phyloP scores from a whole-genome alignment of 2,797 vertebrate genomes.

The Mormyrus hasselquistii region DNA sequence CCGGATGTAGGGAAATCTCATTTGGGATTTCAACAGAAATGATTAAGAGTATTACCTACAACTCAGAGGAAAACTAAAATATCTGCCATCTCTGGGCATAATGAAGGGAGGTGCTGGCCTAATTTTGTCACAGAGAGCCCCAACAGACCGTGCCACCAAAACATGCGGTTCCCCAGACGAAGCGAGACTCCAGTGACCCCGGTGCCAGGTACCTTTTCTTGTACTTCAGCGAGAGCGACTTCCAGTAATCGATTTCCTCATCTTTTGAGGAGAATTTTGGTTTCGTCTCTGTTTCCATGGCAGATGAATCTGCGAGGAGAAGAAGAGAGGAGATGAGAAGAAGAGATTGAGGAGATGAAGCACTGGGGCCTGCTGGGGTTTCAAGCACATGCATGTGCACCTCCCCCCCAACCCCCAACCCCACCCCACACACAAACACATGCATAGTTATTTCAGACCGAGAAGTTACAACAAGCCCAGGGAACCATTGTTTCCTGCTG shows the following conservation, averaged over 20 bases:
- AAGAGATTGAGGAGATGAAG: not conserved
- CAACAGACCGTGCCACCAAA: not conserved
- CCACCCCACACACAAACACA: not conserved
- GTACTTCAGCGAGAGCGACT: conserved; percentile 78
- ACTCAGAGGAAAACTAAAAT: not conserved
- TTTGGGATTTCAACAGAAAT: not conserved
- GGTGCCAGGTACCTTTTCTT: conserved; percentile 68
- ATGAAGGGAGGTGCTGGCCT: not conserved
- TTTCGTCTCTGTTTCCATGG: conserved; percentile 82
- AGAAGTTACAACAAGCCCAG: not conserved
- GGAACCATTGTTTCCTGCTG: not conserved
- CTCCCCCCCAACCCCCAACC: not conserved
- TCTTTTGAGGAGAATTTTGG: conserved; percentile 85
- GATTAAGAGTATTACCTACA: not conserved
- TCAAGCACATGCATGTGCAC: not conserved
- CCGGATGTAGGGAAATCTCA: not conserved
- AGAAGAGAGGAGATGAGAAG: not conserved
- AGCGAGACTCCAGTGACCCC: not conserved
- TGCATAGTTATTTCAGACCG: not conserved
- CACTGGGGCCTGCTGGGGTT: not conserved
- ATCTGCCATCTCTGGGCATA: not conserved
- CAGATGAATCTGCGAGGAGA: conserved; percentile 43
- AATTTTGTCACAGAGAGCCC: not conserved
- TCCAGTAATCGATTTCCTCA: conserved; percentile 88
- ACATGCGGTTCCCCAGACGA: not conserved